A percentile compares a stretch with the other conserved stretches of the same genome.
These are phyloP conservation scores for Karalla daura DNA, from an alignment of 2,797 vertebrate species.

Conservation along the genomic window DNA sequence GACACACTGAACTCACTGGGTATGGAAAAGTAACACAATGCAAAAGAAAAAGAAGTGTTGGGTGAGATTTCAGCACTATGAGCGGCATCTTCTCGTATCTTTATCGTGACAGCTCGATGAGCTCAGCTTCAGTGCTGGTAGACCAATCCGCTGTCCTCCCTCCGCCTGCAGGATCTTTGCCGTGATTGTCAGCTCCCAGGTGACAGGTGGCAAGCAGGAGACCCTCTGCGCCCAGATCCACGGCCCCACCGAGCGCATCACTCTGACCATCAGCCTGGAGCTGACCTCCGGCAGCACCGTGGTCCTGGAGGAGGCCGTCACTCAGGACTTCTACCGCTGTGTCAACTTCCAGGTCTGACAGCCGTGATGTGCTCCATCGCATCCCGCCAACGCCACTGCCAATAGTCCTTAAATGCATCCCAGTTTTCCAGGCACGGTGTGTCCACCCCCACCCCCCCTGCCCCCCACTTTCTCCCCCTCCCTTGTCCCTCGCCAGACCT, in stretches of 20 bases:
- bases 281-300: background rate
- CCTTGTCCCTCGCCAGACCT: background rate
- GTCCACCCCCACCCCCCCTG: background rate
- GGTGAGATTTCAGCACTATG: background rate
- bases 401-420: background rate
- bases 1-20: background rate
- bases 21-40: background rate
- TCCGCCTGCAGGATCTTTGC: conserved; percentile 69
- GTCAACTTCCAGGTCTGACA: conserved; percentile 72
- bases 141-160: background rate
- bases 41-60: no score
- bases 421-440: background rate
- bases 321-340: conserved; percentile 69
- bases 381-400: no score
- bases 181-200: conserved; percentile 76
- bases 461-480: conserved; percentile 4
- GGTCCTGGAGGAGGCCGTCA: conserved; percentile 45
- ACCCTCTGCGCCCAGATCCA: conserved; percentile 75
- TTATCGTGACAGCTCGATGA: background rate
- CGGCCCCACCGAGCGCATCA: conserved; percentile 26
- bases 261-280: conserved; percentile 54
- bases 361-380: no score
- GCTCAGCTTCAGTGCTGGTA: background rate
- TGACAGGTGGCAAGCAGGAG: conserved; percentile 70
- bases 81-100: background rate